Conservation (phyloP, 2,113 vertebrate species). For the Gallinago jamesoni region DNA sequence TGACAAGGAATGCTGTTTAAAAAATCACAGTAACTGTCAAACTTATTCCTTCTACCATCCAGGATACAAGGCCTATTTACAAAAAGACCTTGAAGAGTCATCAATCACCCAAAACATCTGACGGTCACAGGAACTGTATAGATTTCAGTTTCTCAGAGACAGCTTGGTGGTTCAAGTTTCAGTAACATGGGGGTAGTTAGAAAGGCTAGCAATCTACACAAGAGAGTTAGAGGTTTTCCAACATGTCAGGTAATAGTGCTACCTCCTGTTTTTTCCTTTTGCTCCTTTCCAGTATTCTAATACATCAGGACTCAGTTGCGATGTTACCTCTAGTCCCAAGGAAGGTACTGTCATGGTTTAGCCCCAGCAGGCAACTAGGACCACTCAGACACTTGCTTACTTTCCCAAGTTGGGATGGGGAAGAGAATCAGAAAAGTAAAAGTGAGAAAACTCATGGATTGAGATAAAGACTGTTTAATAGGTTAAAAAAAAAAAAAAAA, state of each 20-base stretch:
- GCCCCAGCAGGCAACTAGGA: background rate
- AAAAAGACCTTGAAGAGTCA: slow-evolving; percentile 25
- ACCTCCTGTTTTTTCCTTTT: background rate
- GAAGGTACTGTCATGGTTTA: background rate
- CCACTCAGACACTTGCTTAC: background rate
- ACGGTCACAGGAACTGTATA: background rate
- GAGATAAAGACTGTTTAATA: background rate
- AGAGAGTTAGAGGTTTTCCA: background rate
- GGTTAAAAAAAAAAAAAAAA: background rate
- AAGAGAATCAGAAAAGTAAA: background rate
- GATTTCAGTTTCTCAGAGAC: background rate
- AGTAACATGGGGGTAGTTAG: background rate
- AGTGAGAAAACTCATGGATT: background rate
- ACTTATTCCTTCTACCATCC: background rate
- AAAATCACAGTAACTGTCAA: slow-evolving; percentile 42
- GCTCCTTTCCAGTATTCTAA: background rate
- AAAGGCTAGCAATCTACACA: background rate
- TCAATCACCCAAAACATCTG: slow-evolving; percentile 1
- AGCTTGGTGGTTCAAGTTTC: background rate
- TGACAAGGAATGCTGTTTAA: slow-evolving; percentile 40
- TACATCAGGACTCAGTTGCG: background rate
- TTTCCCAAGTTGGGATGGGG: background rate
- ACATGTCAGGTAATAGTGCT: background rate
- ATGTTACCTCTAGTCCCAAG: background rate
- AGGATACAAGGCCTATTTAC: slow-evolving; percentile 40